Conservation (phyloP, 2,888 invertebrate species). For the Cabera pusaria region DNA sequence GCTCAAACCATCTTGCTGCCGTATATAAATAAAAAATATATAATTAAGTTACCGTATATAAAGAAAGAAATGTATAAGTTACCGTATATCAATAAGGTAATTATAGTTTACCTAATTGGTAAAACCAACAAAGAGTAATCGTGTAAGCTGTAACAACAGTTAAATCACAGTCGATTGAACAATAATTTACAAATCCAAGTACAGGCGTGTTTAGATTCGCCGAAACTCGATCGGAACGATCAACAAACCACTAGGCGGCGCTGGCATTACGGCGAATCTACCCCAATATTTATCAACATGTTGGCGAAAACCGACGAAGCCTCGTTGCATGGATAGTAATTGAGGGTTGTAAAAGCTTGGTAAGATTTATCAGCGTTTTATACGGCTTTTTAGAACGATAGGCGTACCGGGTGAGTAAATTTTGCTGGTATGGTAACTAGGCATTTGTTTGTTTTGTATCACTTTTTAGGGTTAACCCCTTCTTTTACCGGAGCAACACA, state of each 20-base stretch:
- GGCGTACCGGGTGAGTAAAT: not conserved
- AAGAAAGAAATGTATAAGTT: too few relatives aligned
- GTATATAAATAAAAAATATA: too few relatives aligned
- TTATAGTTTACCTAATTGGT: too few relatives aligned
- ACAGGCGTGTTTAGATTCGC: slow-evolving; percentile 40
- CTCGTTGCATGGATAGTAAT: slow-evolving; percentile 27
- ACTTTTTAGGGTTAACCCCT: too few relatives aligned
- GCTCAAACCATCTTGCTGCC: too few relatives aligned
- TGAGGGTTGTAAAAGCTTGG: not conserved
- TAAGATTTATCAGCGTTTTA: slow-evolving; percentile 4
- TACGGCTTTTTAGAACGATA: not conserved
- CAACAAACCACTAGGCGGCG: slow-evolving; percentile 30
- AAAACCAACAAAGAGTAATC: not conserved
- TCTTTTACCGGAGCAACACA: too few relatives aligned
- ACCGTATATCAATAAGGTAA: too few relatives aligned
- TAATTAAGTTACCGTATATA: too few relatives aligned
- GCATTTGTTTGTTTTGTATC: too few relatives aligned
- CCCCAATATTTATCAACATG: slow-evolving; percentile 73
- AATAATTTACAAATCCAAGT: slow-evolving; percentile 42
- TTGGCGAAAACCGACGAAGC: slow-evolving; percentile 56
- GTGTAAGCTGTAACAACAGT: slow-evolving; percentile 15
- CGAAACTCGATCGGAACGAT: slow-evolving; percentile 36
- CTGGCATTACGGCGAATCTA: slow-evolving; percentile 38
- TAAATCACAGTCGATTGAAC: slow-evolving; percentile 41
- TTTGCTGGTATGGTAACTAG: too few relatives aligned